Evolutionary conservation across 2,888 invertebrate species (phyloP).

Genomic region (Tachina grossa): DNA sequence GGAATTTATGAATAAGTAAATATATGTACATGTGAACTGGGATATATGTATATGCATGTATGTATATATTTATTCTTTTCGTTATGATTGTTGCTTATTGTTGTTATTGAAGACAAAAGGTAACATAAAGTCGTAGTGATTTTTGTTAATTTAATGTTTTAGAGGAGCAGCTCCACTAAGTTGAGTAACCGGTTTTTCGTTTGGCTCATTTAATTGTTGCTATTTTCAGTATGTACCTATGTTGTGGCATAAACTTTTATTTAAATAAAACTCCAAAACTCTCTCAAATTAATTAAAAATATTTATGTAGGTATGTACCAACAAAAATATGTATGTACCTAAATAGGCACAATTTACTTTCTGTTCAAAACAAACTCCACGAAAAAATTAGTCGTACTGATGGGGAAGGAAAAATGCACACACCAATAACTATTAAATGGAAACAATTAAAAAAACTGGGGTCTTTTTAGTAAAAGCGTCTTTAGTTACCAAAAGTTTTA

Average conservation of each 20-base stretch:
- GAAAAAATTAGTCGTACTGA: not conserved
- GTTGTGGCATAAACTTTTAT: slow-evolving; percentile 18
- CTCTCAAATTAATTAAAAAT: slow-evolving; percentile 3
- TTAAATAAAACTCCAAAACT: not conserved
- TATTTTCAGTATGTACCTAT: slow-evolving; percentile 3
- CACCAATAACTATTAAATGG: slow-evolving; percentile 48
- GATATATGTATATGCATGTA: no score
- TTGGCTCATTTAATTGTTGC: slow-evolving; percentile 37
- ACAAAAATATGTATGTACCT: slow-evolving; percentile 3
- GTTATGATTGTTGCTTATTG: slow-evolving; percentile 49
- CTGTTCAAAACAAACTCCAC: slow-evolving; percentile 33
- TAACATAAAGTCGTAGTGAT: slow-evolving; percentile 43
- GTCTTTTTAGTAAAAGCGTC: slow-evolving; percentile 31
- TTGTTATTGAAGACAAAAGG: slow-evolving; percentile 34
- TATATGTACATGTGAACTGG: not conserved
- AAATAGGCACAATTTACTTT: not conserved
- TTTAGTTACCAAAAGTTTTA: not conserved
- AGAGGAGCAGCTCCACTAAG: slow-evolving; percentile 50
- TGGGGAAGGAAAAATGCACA: slow-evolving; percentile 1
- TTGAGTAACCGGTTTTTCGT: slow-evolving; percentile 64
- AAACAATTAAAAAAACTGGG: slow-evolving; percentile 46
- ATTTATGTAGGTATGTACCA: not conserved
- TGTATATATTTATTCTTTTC: slow-evolving; percentile 43
- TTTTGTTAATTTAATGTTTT: slow-evolving; percentile 56
- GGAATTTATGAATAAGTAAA: slow-evolving; percentile 72